Evolutionary conservation across 2,888 invertebrate genomes (phyloP).

Genomic region (Acanthosepion esculentum): DNA sequence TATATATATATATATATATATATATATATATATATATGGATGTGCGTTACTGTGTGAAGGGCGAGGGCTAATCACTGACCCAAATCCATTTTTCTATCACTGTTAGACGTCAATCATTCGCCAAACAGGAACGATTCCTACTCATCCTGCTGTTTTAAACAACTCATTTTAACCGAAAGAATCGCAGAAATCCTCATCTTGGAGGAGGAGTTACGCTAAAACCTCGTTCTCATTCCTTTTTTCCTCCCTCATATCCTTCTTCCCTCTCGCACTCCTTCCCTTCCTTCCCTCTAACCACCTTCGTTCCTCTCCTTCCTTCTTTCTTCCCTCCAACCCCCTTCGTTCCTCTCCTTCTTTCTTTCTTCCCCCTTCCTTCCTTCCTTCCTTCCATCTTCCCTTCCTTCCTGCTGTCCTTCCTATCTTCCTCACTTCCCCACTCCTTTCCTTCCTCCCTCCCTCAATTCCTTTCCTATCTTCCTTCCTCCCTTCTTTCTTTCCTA

Average conservation of each 20-base stretch:
- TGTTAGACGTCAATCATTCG: background rate
- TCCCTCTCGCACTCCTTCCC: background rate
- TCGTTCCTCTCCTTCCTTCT: background rate
- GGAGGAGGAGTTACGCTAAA: background rate
- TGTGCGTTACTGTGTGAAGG: background rate
- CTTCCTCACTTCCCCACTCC: background rate
- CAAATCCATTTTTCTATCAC: background rate
- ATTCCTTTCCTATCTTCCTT: background rate
- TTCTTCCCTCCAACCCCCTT: too few relatives aligned
- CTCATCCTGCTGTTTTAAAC: background rate
- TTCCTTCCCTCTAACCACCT: background rate
- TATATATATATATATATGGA: background rate
- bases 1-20: background rate
- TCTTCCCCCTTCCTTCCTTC: too few relatives aligned
- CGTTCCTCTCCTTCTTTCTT: background rate
- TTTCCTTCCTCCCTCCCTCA: background rate
- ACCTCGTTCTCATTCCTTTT: background rate
- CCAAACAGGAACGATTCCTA: background rate
- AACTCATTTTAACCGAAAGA: background rate
- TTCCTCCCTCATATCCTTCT: background rate
- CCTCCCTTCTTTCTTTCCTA: background rate
- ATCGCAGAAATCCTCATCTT: background rate
- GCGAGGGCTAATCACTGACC: background rate
- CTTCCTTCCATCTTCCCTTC: too few relatives aligned
- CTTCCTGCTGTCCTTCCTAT: too few relatives aligned